A percentile compares a stretch with the other conserved stretches of the same genome.
Evolutionary conservation across 1,140 invertebrate genomes (phyloP).

Genomic region (Ruditapes philippinarum): DNA sequence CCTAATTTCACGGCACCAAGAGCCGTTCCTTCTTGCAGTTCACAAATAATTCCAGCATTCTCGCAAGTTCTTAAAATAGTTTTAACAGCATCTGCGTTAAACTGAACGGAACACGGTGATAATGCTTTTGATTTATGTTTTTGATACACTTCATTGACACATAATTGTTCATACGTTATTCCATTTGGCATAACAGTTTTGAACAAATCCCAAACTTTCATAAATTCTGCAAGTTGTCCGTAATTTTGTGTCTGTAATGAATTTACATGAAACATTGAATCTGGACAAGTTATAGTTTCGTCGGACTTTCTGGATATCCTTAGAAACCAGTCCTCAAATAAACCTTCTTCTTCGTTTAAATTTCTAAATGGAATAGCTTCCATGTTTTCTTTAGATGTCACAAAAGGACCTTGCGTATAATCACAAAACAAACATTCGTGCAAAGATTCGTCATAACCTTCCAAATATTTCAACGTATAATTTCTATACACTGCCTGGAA

Average conservation of each 20-base stretch:
- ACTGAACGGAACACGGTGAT: constrained; percentile 57
- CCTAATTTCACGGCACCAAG: constrained; percentile 81
- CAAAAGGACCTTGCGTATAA: constrained; percentile 80
- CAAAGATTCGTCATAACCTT: too few species aligned
- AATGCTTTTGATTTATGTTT: not conserved
- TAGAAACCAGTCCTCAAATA: constrained; percentile 82
- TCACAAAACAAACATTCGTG: constrained; percentile 84
- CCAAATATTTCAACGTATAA: constrained; percentile 74
- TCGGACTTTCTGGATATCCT: constrained; percentile 60
- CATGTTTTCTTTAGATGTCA: constrained; percentile 67
- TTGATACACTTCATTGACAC: not conserved
- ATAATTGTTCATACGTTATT: not conserved
- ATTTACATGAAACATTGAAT: constrained; percentile 78
- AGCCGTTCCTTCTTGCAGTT: constrained; percentile 77
- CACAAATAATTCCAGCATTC: constrained; percentile 68
- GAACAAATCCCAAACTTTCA: not conserved
- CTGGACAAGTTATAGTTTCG: constrained; percentile 77
- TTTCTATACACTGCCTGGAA: constrained; percentile 75
- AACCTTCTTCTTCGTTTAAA: constrained; percentile 54
- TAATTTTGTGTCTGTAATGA: not conserved
- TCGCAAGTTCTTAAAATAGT: constrained; percentile 62
- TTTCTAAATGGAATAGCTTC: constrained; percentile 67
- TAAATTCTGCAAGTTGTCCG: not conserved
- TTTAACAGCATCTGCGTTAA: constrained; percentile 54
- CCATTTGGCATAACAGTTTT: not conserved